Base-by-base conservation (phyloP, 2,888 invertebrate genomes). In the Euproctis similis region DNA sequence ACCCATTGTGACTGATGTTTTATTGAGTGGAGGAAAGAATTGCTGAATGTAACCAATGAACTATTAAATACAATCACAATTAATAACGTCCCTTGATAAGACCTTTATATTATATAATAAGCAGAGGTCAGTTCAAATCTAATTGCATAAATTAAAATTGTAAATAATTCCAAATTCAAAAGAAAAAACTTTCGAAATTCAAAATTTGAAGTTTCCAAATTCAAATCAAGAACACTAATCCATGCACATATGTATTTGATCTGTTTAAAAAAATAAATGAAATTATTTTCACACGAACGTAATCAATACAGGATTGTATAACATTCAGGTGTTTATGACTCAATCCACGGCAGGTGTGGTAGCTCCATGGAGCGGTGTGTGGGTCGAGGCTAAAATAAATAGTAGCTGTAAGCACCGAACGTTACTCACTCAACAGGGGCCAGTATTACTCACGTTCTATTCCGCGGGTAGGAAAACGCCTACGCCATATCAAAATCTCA, bases 401-500 rank as follows among this genome's bases (percentile, higher is more conserved):
- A 64, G 61, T 60, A 67, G 55, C 63, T 58, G 57, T 46, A 53
- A 45, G 39, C 47, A 51, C 42, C 46, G 46, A 50, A 48, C 53
- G 67, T 80, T 80, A 76, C 71, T 81, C 81, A 58, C 65, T 57
- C 62, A 62, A 61, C 60, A 57, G 61, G 59, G 53, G 43, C 46
- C 43, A 41, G 66, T 53, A 74, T 78, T 80, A 81, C 75, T 77
- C 76, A 81, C 60, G 52, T 72, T 61, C 59, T 24, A 70, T 53
- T 58, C 78, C 46, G 74, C 74, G 67, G 71, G 72, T 48, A 62
- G 70, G 43, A 55, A 45, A 42, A 53, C 67, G 46, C 81, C 81
- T 67, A 82, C 84, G 76, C 75, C 63, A 73, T 77, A 85, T 77
- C 65, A 74, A 74, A 71, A 71, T 77, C 78, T 74, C 73, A 68